phyloP scores from a whole-genome alignment of 2,888 invertebrate genomes.

The Perizoma flavofasciatum region DNA sequence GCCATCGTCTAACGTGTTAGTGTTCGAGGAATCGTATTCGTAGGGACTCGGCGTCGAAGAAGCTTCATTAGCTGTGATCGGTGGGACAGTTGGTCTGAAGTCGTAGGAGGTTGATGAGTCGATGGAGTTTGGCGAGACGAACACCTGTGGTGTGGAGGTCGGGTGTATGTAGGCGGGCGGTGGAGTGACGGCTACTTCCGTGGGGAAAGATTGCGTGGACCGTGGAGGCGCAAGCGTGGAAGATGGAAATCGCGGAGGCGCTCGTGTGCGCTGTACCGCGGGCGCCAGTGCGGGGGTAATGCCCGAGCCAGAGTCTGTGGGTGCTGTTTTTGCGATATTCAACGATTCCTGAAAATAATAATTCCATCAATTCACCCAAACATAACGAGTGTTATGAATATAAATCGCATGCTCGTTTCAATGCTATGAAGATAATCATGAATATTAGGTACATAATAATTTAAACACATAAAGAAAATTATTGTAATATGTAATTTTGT shows the following conservation, averaged over 20 bases:
- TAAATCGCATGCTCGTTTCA: not conserved
- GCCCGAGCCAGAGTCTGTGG: slow-evolving; percentile 87
- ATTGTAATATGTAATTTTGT: no score
- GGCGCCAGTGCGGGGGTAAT: slow-evolving; percentile 80
- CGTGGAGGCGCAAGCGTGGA: slow-evolving; percentile 56
- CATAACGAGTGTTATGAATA: slow-evolving; percentile 13
- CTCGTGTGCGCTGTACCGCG: slow-evolving; percentile 58
- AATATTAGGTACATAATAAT: no score
- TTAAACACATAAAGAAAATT: no score
- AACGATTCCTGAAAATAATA: slow-evolving; percentile 85
- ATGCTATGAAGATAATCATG: no score
- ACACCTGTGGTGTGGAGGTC: slow-evolving; percentile 69
- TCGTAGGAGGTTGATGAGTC: slow-evolving; percentile 70
- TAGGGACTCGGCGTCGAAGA: slow-evolving; percentile 65
- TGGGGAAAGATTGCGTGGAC: slow-evolving; percentile 57
- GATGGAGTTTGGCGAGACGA: slow-evolving; percentile 76
- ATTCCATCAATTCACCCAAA: slow-evolving; percentile 17
- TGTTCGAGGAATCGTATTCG: slow-evolving; percentile 70
- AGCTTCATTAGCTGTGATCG: slow-evolving; percentile 69
- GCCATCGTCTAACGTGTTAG: slow-evolving; percentile 69
- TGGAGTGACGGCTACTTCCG: slow-evolving; percentile 64
- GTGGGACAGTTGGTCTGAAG: slow-evolving; percentile 72
- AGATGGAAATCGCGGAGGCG: slow-evolving; percentile 62
- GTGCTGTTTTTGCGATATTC: slow-evolving; percentile 87
- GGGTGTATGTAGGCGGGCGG: slow-evolving; percentile 58